phyloP scores from a whole-genome alignment of 2,113 vertebrate genomes.

The Sus scrofa region DNA sequence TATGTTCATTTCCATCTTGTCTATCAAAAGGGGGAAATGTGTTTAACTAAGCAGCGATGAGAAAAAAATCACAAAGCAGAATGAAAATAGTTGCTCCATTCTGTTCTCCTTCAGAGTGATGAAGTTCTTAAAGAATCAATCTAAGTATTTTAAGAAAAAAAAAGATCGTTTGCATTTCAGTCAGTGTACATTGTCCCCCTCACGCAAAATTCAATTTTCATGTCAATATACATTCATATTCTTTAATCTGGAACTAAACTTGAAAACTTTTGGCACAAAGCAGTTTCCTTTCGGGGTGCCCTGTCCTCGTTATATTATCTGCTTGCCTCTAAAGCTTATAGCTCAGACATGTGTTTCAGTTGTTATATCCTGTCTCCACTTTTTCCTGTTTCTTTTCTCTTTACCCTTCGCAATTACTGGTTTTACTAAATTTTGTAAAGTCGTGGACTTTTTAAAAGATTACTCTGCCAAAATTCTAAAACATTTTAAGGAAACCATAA shows the following conservation, averaged over 20 bases:
- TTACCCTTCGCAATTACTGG: neutral
- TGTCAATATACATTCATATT: conserved; percentile 13
- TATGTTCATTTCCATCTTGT: neutral
- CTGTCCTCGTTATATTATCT: neutral
- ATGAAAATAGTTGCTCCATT: conserved; percentile 48
- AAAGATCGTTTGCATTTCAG: neutral
- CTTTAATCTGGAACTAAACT: conserved; percentile 56
- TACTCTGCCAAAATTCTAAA: conserved; percentile 68
- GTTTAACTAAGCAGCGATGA: conserved; percentile 24
- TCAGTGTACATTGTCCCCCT: neutral
- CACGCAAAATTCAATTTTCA: conserved; percentile 47
- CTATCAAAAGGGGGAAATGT: conserved; percentile 4
- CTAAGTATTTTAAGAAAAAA: conserved; percentile 44
- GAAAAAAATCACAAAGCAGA: conserved; percentile 55
- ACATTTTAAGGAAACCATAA: conserved; percentile 70
- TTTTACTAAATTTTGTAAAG: conserved; percentile 59
- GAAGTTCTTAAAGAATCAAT: conserved; percentile 36
- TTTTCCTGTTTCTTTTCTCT: conserved; percentile 10
- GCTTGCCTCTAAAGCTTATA: conserved; percentile 13
- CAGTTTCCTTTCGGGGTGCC: conserved; percentile 17
- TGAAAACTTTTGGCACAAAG: neutral
- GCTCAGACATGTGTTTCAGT: conserved; percentile 36
- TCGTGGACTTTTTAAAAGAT: conserved; percentile 44
- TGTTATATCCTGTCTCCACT: conserved; percentile 13
- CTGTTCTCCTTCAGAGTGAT: conserved; percentile 37